phyloP scores from a whole-genome alignment of 2,797 vertebrate genomes.

The Sparus aurata region DNA sequence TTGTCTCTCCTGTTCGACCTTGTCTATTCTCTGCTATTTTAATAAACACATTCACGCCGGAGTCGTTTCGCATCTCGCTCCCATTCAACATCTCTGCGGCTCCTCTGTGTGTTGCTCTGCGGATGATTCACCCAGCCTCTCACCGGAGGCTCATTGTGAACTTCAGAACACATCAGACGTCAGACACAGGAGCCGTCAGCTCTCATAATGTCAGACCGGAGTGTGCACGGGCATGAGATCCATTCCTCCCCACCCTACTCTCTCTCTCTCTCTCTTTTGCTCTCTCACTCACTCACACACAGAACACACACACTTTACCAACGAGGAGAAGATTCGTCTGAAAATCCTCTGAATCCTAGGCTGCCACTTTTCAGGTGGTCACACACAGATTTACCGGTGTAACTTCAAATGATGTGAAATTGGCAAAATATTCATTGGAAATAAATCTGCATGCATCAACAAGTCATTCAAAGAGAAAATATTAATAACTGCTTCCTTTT shows the following conservation, averaged over 20 bases:
- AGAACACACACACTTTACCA: conserved; percentile 21
- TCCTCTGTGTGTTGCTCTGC: conserved; percentile 65
- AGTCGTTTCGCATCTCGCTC: conserved; percentile 80
- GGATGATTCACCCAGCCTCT: conserved; percentile 84
- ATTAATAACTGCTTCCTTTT: conserved; percentile 39
- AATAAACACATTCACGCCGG: conserved; percentile 81
- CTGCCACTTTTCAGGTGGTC: neutral
- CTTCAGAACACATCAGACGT: conserved; percentile 90
- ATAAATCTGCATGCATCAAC: neutral
- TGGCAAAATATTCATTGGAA: neutral
- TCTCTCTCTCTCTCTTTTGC: conserved; percentile 5
- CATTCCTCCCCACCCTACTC: conserved; percentile 29
- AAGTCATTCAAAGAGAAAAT: conserved; percentile 28
- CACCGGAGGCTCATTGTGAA: conserved; percentile 90
- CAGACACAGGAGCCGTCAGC: conserved; percentile 84
- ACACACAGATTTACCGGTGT: no score
- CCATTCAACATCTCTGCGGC: conserved; percentile 77
- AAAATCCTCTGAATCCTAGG: neutral
- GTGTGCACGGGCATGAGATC: conserved; percentile 61
- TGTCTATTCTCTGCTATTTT: conserved; percentile 59
- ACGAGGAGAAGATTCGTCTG: neutral
- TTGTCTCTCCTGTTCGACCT: conserved; percentile 51
- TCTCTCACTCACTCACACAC: conserved; percentile 29
- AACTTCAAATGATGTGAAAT: neutral
- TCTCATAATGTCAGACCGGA: conserved; percentile 81